Evolutionary conservation across 2,888 invertebrate genomes (phyloP), one percentile per base, ranked within the genome.

Genomic region (Melieria picta): DNA sequence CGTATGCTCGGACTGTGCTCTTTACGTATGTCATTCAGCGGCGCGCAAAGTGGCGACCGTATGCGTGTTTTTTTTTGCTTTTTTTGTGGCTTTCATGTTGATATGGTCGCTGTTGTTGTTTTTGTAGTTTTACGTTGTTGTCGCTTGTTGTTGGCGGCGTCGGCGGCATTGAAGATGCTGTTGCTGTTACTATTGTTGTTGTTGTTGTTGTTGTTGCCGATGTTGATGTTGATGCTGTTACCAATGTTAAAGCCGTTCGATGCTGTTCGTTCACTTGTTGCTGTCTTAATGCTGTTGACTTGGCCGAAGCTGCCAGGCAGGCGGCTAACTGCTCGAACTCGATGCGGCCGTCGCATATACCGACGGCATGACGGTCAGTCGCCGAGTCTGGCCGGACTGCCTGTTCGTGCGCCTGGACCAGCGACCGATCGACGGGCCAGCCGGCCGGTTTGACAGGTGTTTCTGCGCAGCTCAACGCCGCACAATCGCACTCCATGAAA

Each of bases 81-180:
- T 30, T 30, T 2, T 30, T 30, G 30, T 30, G 30, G 30, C 30
- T 30, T 30, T 30, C 30, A 30, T 30, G 30, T 30, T 30, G 30
- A 30, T 30, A 69, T 73, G 69, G 71, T 71, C 63, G 56, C 11
- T 47, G 71, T 68, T 73, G 75, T 66, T 30, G 30, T 30, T n/a
- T n/a, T n/a, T 48, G 62, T 50, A 30, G 1, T 30, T 30, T 16
- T 16, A 1, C 43, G 65, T 65, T 56, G 55, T 5, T 46, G 67
- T 60, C 30, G 30, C 30, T 30, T 67, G 67, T 61, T 45, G 56
- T 65, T 73, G 76, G 68, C 70, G 72, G 75, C 75, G 72, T 74
- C 75, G 72, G 76, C 76, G 75, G 76, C 73, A 72, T 75, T 74
- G 73, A 76, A 73, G 72, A 72, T 61, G 71, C 69, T 71, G 60